phyloP scores from a whole-genome alignment of 2,888 invertebrate genomes.

The Caenorhabditis sp. region DNA sequence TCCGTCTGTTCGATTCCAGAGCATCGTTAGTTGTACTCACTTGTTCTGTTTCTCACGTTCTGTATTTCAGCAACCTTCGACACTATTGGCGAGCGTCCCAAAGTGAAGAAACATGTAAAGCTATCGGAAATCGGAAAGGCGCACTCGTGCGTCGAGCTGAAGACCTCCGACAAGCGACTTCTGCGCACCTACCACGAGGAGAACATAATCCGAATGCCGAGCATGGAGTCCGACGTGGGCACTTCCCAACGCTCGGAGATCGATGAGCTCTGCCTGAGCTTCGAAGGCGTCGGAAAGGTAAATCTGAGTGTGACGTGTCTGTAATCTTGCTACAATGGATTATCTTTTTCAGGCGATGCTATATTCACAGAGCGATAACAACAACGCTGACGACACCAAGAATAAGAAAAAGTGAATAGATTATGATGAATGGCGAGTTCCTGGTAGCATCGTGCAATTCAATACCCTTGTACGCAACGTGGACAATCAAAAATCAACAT shows the following conservation, averaged over 20 bases:
- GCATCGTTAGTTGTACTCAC: constrained; percentile 44
- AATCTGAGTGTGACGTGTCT: too few relatives aligned
- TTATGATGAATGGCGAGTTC: too few relatives aligned
- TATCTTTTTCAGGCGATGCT: constrained; percentile 48
- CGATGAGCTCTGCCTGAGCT: constrained; percentile 46
- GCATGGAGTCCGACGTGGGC: constrained; percentile 65
- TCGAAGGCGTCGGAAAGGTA: constrained; percentile 55
- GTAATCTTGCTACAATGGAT: too few relatives aligned
- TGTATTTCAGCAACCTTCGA: constrained; percentile 57
- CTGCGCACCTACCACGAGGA: constrained; percentile 64
- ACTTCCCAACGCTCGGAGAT: constrained; percentile 22
- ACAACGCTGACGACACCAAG: constrained; percentile 30
- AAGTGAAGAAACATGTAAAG: constrained; percentile 56
- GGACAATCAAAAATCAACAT: too few relatives aligned
- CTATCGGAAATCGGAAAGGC: constrained; percentile 63
- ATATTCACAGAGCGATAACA: constrained; percentile 31
- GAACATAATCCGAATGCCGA: constrained; percentile 66
- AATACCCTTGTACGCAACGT: too few relatives aligned
- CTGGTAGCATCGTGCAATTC: too few relatives aligned
- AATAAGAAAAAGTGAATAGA: constrained; percentile 18
- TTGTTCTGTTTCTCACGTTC: too few relatives aligned
- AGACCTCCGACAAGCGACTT: constrained; percentile 62
- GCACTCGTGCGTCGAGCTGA: constrained; percentile 61
- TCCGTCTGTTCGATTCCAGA: constrained; percentile 56
- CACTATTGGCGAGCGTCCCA: constrained; percentile 61